These are phyloP conservation scores for Hofmannophila pseudospretella DNA, from an alignment of 2,888 invertebrate genomes.

Conservation along the genomic window DNA sequence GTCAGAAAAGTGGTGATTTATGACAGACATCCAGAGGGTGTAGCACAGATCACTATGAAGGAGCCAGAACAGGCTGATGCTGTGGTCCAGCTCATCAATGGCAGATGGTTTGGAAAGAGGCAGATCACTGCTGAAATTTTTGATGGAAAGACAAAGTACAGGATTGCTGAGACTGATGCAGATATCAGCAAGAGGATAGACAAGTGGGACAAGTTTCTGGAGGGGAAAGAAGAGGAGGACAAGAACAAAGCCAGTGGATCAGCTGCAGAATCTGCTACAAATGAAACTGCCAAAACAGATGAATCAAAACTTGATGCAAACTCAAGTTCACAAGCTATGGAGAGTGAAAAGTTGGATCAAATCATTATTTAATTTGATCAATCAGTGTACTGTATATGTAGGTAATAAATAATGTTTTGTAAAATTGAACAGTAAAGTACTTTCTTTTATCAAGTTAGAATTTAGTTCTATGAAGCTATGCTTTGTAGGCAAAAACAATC, in stretches of 20 bases:
- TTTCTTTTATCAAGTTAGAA: no score
- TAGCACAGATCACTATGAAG: constrained; percentile 94
- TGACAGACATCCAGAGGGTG: constrained; percentile 96
- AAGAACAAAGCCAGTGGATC: background rate
- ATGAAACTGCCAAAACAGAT: background rate
- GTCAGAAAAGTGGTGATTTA: constrained; percentile 94
- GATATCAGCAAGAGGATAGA: constrained; percentile 88
- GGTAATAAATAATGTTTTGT: no score
- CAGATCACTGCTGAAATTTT: constrained; percentile 92
- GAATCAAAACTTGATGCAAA: no score
- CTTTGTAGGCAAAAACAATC: no score
- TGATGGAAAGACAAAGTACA: constrained; percentile 97
- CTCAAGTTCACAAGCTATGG: background rate
- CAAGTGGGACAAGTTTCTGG: constrained; percentile 92
- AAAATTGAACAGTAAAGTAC: no score
- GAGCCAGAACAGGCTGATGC: constrained; percentile 94
- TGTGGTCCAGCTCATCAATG: constrained; percentile 91
- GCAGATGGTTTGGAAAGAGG: constrained; percentile 92
- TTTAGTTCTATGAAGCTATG: no score
- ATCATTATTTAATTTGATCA: background rate
- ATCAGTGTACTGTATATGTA: no score
- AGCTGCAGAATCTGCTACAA: background rate
- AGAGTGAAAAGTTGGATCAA: constrained; percentile 3
- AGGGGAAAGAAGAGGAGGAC: constrained; percentile 47
- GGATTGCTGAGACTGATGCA: constrained; percentile 93